phyloP scores from a whole-genome alignment of 64 coral and sea anemone genomes.

The Actinia equina region DNA sequence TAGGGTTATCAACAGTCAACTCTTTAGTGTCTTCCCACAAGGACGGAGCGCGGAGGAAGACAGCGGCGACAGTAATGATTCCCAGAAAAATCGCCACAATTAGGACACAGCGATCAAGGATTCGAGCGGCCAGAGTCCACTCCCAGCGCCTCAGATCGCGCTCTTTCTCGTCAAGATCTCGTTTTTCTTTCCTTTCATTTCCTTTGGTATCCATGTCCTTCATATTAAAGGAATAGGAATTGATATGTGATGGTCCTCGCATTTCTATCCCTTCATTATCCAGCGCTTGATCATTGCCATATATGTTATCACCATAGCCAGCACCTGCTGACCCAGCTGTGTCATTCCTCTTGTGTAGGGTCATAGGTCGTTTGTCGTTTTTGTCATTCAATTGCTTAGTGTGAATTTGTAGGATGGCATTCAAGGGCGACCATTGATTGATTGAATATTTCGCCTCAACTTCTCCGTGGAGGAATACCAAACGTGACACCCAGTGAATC shows the following conservation, averaged over 20 bases:
- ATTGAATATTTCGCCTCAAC: constrained; percentile 18
- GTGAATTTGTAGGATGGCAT: neutral
- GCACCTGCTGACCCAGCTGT: neutral
- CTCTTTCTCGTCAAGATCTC: constrained; percentile 52
- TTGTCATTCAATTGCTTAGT: neutral
- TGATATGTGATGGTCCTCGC: neutral
- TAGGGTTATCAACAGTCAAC: neutral
- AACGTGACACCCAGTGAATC: constrained; percentile 58
- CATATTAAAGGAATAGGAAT: neutral
- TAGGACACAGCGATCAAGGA: constrained; percentile 81
- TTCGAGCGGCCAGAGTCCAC: constrained; percentile 80
- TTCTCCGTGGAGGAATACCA: constrained; percentile 54
- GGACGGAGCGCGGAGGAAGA: constrained; percentile 71
- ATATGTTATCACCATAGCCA: neutral
- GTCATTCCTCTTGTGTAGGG: neutral
- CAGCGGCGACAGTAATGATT: constrained; percentile 68
- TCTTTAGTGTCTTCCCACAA: constrained; percentile 37
- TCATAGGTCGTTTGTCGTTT: neutral
- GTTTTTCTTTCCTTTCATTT: constrained; percentile 27
- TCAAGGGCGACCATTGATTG: neutral
- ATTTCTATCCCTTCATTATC: neutral
- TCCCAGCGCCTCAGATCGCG: constrained; percentile 63
- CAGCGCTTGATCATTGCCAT: neutral
- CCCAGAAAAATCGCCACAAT: constrained; percentile 54
- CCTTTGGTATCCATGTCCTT: constrained; percentile 21